Base-by-base conservation (phyloP, 2,888 invertebrate genomes). In the Ichneumoninae sp. region DNA sequence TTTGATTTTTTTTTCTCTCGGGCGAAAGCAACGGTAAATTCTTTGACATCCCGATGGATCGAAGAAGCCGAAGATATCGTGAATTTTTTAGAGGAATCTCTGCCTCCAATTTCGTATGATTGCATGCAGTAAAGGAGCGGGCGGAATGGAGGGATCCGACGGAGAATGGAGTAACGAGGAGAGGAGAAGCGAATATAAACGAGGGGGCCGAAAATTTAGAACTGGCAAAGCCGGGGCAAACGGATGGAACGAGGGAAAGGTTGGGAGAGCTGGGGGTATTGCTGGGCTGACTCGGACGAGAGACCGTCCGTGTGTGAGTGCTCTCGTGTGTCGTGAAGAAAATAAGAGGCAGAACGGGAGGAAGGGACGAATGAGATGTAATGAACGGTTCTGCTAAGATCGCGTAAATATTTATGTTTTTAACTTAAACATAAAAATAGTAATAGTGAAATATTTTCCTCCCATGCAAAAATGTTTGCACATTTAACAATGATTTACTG, bases 31-130 rank as follows among this genome's bases (percentile, higher is more conserved):
- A 19, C 50, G 16, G 40, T 40, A 54, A 10, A 65, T 33, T 75
- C 36, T 52, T 52, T 66, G 33, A 57, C 66, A 6, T 68, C 36
- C 47, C 57, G 57, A 66, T 33, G 66, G 57, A 82, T 82, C 66
- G 71, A 77, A 77, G 77, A 13, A 77, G 22, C 22, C 66, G 33
- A 44, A 40, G 26, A 40, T 69, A 62, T 82, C 76, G 69, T 69
- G 72, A 50, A 77, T 86, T 84, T 83, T 82, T 65, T 62, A 76
- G 76, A 77, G 50, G 60, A 82, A 86, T 84, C 75, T 80, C 65
- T 40, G 62, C 62, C 68, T 83, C 57, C 78, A 83, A 83, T 84
- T 86, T 84, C 76, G 47, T 77, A 76, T 82, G 79, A 86, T 86
- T 82, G 79, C 84, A 77, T 86, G 47, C 44, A 71, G 74, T 50